These are phyloP conservation scores for Bemisia tabaci DNA, from an alignment of 1,140 invertebrate genomes.

Conservation along the genomic window DNA sequence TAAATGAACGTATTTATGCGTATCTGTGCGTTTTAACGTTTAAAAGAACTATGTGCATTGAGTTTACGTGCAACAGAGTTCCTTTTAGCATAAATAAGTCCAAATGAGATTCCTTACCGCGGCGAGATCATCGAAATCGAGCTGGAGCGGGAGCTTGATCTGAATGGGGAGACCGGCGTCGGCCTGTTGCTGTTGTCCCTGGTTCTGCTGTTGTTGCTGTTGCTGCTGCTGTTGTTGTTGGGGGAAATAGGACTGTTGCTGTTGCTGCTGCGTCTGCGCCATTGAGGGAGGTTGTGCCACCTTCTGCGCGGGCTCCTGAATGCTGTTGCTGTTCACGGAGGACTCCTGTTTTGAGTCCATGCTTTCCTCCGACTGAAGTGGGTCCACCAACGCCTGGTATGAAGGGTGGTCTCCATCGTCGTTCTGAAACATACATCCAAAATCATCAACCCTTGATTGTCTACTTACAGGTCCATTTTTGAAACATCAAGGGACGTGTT, in stretches of 20 bases:
- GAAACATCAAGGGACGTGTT: too few relatives aligned
- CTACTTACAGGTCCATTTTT: too few relatives aligned
- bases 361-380: slow-evolving; percentile 23
- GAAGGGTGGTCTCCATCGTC: slow-evolving; percentile 20
- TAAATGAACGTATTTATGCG: too few relatives aligned
- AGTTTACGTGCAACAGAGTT: too few relatives aligned
- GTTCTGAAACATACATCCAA: slow-evolving; percentile 20
- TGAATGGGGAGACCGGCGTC: slow-evolving; percentile 47
- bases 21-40: too few relatives aligned
- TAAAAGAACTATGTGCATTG: too few relatives aligned
- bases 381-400: slow-evolving; percentile 24
- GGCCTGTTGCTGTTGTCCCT: slow-evolving; percentile 28
- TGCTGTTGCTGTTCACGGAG: slow-evolving; percentile 21
- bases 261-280: slow-evolving; percentile 26
- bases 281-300: slow-evolving; percentile 28
- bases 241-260: slow-evolving; percentile 17
- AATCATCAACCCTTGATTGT: too few relatives aligned
- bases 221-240: slow-evolving; percentile 27
- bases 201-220: too few relatives aligned
- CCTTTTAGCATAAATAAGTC: too few relatives aligned
- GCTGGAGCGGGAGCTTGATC: slow-evolving; percentile 59
- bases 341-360: slow-evolving; percentile 21
- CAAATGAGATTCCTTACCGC: slow-evolving; percentile 42
- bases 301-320: slow-evolving; percentile 29
- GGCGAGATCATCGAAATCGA: slow-evolving; percentile 64